These are phyloP conservation scores for Azemiops feae DNA, from an alignment of 2,113 vertebrate species.

Conservation along the genomic window DNA sequence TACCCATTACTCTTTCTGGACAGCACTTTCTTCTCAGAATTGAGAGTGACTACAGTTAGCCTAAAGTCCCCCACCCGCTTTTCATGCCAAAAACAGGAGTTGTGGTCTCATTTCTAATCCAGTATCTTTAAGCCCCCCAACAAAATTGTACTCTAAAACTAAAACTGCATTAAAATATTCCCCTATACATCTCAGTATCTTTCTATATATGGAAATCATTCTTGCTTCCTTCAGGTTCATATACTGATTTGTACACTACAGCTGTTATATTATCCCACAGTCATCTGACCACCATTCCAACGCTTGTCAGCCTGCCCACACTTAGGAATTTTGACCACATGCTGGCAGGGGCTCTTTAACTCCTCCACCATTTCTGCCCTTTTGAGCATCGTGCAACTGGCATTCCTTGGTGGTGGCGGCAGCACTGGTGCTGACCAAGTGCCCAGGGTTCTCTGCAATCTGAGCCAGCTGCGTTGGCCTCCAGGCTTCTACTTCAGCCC, in stretches of 20 bases:
- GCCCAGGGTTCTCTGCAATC: background rate
- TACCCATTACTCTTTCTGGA: background rate
- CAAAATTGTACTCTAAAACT: background rate
- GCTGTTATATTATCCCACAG: too few relatives aligned
- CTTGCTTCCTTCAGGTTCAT: background rate
- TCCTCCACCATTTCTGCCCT: background rate
- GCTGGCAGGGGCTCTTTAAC: background rate
- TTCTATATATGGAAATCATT: background rate
- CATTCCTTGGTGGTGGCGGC: background rate
- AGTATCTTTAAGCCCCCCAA: background rate
- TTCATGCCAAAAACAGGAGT: background rate
- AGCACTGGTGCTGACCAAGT: background rate
- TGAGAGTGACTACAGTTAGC: background rate
- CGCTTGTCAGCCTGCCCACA: background rate
- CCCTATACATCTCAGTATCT: background rate
- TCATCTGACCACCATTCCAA: background rate
- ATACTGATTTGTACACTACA: background rate
- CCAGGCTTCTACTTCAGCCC: background rate
- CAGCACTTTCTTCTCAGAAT: background rate
- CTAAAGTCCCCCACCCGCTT: background rate
- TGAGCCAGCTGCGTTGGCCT: background rate
- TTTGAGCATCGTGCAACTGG: background rate
- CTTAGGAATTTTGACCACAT: background rate
- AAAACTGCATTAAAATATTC: background rate
- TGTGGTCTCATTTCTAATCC: background rate